Base-by-base conservation (phyloP, 2,888 invertebrate genomes). In the Amphiduros pacificus region DNA sequence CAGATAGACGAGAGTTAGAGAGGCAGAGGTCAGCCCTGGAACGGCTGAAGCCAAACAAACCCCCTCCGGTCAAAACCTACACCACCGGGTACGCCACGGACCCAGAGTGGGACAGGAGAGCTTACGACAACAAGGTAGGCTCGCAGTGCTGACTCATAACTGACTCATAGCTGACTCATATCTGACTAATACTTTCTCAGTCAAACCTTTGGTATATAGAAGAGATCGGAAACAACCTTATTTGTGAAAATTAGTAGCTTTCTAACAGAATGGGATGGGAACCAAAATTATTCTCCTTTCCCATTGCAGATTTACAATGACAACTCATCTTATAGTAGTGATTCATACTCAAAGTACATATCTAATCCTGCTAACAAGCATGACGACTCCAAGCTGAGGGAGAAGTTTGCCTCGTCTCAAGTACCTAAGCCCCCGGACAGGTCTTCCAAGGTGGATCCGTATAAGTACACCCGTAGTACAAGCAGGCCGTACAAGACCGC, bases 401-500 rank as follows among this genome's bases (percentile, higher is more conserved):
- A 80, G 62, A 80, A 79, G 67, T 74, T 78, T 64, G 75, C 73
- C 26, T 71, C 68, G 36, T 58, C 41, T 22, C 20, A 36, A n/a
- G 44, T 49, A 14, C 28, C 44, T 11, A 29, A 27, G 20, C 49
- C 49, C 5, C 27, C 40, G 44, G 49, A 56, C 14, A 28, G 54
- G 11, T 26, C 44, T 44, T 14, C 40, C 27, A 59, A 60, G 59
- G 56, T 29, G 27, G 64, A 88, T 75, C 87, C 87, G 0, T 88
- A 87, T 78, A 85, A 89, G 72, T 89, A 88, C 76, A 87, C 88
- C 1, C 84, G 89, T 68, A 89, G 89, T 26, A 88, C 89, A 1
- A 87, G 87, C 27, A 73, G 77, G 53, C 77, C 77, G 29, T 74
- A 76, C 56, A 73, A 66, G 55, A 70, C 73, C 0, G 71, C 71